These are phyloP conservation scores for Lagorchestes hirsutus DNA, from an alignment of 2,797 vertebrate species.

Conservation along the genomic window DNA sequence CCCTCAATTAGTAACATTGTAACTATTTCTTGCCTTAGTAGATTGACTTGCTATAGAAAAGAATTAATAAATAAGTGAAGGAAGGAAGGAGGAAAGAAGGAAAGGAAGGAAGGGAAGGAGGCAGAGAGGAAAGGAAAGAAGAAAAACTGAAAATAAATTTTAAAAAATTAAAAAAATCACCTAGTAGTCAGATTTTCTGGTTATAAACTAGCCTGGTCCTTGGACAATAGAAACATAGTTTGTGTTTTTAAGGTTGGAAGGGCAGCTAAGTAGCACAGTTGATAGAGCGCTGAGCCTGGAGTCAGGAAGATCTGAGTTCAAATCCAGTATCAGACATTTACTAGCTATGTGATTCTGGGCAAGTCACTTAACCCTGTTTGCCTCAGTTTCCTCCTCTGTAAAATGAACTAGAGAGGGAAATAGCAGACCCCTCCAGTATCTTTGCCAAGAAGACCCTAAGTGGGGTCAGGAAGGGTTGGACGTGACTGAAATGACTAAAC, in stretches of 20 bases:
- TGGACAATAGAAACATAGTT: background rate
- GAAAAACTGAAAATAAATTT: background rate
- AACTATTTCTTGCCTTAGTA: too few species aligned
- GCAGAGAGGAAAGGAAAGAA: background rate
- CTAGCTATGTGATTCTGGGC: background rate
- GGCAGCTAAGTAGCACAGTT: background rate
- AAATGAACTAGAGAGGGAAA: background rate
- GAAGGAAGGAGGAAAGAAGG: background rate
- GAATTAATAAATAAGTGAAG: conserved; percentile 14
- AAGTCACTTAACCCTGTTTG: background rate
- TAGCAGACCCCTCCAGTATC: background rate
- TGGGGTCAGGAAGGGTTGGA: too few species aligned
- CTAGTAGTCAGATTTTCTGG: background rate
- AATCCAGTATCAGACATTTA: background rate
- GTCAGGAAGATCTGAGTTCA: background rate
- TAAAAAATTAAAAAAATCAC: background rate
- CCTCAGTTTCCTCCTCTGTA: background rate
- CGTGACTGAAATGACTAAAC: background rate
- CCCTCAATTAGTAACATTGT: background rate
- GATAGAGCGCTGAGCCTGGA: background rate
- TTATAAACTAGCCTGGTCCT: background rate
- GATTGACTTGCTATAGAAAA: background rate
- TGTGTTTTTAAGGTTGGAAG: background rate
- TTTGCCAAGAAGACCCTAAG: background rate
- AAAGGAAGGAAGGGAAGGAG: background rate